Evolutionary conservation across 2,113 vertebrate genomes (phyloP).

Genomic region (Cavia aperea): DNA sequence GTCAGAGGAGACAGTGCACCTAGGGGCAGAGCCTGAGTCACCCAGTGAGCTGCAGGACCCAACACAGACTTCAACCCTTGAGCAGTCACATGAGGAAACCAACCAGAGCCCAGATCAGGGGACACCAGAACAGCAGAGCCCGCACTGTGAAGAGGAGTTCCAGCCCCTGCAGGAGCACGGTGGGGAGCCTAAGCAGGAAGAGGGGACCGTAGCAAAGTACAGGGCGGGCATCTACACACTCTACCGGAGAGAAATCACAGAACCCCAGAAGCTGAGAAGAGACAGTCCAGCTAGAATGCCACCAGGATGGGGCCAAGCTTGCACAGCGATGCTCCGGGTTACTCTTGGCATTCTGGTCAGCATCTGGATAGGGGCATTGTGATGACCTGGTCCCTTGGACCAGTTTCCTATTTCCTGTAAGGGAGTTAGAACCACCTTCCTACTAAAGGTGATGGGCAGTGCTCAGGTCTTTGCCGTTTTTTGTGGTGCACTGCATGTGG

Average conservation of each 20-base stretch:
- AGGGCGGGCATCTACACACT: not conserved
- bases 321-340: not conserved
- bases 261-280: not conserved
- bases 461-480: not conserved
- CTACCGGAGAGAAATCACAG: not conserved
- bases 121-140: constrained; percentile 26
- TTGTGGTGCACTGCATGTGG: fast-evolving
- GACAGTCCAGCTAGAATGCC: not conserved
- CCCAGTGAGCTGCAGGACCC: constrained; percentile 42
- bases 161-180: constrained; percentile 55
- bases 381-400: not conserved
- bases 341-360: not conserved
- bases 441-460: not conserved
- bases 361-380: not conserved
- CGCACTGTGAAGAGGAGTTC: constrained; percentile 34
- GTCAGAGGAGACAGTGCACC: constrained; percentile 60
- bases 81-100: constrained; percentile 47
- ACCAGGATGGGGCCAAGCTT: not conserved
- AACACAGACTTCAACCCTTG: constrained; percentile 16
- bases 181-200: constrained; percentile 50
- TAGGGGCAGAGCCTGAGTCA: constrained; percentile 46
- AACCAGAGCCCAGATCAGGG: constrained; percentile 31
- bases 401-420: not conserved
- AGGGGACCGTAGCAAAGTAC: not conserved
- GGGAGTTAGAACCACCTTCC: not conserved